Evolutionary conservation across 2,113 vertebrate species (phyloP).

Genomic region (Burhinus bistriatus): DNA sequence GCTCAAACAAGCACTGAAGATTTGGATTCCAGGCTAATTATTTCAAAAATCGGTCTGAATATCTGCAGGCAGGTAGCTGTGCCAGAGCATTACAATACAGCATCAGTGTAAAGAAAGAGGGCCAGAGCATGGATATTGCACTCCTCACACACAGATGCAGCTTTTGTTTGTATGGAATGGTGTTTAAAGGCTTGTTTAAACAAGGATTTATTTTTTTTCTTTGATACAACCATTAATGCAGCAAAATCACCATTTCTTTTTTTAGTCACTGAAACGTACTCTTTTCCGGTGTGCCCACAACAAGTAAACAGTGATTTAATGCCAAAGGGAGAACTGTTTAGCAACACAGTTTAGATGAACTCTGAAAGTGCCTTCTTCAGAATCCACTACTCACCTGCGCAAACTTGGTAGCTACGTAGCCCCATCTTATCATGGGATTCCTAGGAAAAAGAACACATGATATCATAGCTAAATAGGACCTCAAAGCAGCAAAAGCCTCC

Average conservation of each 20-base stretch:
- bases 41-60: not conserved
- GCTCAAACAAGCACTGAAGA: not conserved
- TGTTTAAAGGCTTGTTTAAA: not conserved
- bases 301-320: not conserved
- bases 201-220: not conserved
- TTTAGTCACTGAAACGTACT: not conserved
- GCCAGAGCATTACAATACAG: not conserved
- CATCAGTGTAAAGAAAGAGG: not conserved
- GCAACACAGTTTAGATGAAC: not conserved
- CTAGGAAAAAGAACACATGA: constrained; percentile 62
- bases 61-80: not conserved
- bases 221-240: not conserved
- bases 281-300: not conserved
- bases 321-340: not conserved
- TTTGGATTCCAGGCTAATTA: not conserved
- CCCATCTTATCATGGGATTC: constrained; percentile 87
- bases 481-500: not conserved
- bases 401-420: constrained; percentile 91
- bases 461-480: not conserved
- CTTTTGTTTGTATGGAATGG: not conserved
- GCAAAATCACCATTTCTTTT: not conserved
- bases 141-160: not conserved
- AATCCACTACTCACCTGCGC: constrained; percentile 80
- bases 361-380: not conserved
- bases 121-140: not conserved